phyloP scores from a whole-genome alignment of 2,113 vertebrate species.

The Leucosticte australis region DNA sequence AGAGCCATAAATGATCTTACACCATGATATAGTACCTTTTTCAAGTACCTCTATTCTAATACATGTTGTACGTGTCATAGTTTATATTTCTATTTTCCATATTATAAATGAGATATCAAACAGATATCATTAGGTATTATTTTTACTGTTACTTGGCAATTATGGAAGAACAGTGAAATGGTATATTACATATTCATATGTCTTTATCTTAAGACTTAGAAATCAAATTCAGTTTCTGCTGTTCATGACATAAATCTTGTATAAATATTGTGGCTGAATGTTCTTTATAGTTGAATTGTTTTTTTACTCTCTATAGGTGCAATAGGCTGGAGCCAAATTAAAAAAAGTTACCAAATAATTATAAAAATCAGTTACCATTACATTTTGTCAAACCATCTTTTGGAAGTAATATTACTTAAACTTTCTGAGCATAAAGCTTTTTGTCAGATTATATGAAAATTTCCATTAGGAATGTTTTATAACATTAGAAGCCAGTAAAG shows the following conservation, averaged over 20 bases:
- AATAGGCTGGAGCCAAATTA: neutral
- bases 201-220: neutral
- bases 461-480: neutral
- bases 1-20: neutral
- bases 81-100: neutral
- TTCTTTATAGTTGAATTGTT: neutral
- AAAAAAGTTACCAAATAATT: neutral
- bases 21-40: neutral
- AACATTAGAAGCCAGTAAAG: neutral
- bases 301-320: neutral
- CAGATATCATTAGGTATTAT: neutral
- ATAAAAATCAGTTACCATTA: neutral
- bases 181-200: neutral
- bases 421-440: neutral
- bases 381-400: neutral
- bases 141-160: neutral
- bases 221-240: neutral
- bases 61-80: neutral
- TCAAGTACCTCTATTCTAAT: neutral
- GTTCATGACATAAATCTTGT: neutral
- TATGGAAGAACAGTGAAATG: neutral
- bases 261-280: neutral
- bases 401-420: neutral
- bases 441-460: neutral
- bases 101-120: neutral